phyloP scores from a whole-genome alignment of 2,888 invertebrate genomes.

The Xanthia togata region DNA sequence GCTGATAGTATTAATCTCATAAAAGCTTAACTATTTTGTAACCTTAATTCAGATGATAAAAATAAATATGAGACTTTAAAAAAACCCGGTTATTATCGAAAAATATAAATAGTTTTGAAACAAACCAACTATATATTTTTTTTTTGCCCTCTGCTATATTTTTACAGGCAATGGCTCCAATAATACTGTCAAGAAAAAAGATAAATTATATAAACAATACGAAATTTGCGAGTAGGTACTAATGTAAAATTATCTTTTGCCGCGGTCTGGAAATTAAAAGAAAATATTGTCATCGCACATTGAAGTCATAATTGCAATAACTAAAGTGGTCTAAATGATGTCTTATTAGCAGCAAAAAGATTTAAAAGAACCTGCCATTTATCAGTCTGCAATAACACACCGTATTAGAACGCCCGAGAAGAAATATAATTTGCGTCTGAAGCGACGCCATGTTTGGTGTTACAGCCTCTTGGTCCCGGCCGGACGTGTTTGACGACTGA shows the following conservation, averaged over 20 bases:
- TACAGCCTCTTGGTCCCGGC: constrained; percentile 38
- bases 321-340: constrained; percentile 29
- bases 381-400: constrained; percentile 31
- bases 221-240: background rate
- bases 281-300: constrained; percentile 21
- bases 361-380: constrained; percentile 17
- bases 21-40: too few species aligned
- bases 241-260: background rate
- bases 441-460: constrained; percentile 52
- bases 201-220: background rate
- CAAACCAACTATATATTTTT: too few species aligned
- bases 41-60: too few species aligned
- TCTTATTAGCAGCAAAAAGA: constrained; percentile 45
- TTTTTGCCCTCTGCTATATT: too few species aligned
- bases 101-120: too few species aligned
- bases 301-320: constrained; percentile 35
- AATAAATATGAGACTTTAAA: too few species aligned
- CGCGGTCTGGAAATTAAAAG: constrained; percentile 8
- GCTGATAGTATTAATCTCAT: too few species aligned
- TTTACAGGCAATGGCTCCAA: too few species aligned
- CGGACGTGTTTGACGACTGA: constrained; percentile 59
- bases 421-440: constrained; percentile 60
- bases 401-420: constrained; percentile 47
- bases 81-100: too few species aligned
- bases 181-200: constrained; percentile 4